Evolutionary conservation across 2,113 vertebrate genomes (phyloP).

Genomic region (mouse (Mus musculus)): DNA sequence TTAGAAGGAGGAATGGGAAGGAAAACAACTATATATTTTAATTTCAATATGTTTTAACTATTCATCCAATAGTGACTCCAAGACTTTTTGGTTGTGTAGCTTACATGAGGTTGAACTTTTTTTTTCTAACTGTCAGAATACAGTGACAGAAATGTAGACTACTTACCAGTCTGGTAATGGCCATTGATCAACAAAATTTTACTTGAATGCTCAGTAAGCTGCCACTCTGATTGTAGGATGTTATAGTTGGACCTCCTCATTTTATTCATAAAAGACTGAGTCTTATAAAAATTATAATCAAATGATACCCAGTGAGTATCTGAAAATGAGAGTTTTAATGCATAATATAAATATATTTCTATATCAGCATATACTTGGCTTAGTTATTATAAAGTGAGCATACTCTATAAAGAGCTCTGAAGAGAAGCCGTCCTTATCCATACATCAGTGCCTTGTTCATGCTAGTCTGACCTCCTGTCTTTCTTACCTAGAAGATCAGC

Average conservation of each 20-base stretch:
- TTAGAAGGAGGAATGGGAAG: background rate
- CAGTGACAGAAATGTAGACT: background rate
- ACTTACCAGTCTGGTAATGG: background rate
- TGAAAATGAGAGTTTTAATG: background rate
- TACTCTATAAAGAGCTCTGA: background rate
- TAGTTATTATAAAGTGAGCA: background rate
- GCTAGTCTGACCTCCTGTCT: background rate
- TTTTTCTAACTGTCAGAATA: background rate
- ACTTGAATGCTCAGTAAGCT: background rate
- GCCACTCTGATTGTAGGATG: background rate
- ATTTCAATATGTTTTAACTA: background rate
- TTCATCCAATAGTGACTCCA: background rate
- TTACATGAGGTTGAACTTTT: slow-evolving; percentile 4
- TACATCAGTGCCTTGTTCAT: background rate
- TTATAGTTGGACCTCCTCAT: background rate
- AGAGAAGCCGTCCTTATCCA: background rate
- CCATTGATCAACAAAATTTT: background rate
- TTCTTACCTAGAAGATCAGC: background rate
- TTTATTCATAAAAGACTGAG: slow-evolving; percentile 11
- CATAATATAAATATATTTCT: background rate
- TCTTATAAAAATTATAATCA: background rate
- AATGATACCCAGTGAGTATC: background rate
- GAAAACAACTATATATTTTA: background rate
- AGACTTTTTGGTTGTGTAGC: background rate
- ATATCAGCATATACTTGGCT: background rate